Evolutionary conservation across 2,888 invertebrate genomes (phyloP), one percentile per base, ranked within the genome.

Genomic region (Drosophila borealis): DNA sequence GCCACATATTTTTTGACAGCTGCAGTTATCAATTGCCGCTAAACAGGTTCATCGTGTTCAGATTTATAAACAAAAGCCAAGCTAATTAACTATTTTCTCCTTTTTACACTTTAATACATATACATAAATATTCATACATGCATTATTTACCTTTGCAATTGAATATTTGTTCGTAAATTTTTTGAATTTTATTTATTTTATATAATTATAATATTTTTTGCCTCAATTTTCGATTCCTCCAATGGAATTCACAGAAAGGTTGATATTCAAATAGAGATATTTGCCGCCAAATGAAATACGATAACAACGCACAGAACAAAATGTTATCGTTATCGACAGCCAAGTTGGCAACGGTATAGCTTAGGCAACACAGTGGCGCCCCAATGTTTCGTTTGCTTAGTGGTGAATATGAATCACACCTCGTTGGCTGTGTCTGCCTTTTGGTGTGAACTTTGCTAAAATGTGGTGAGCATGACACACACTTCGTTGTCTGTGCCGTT

Each of bases 281-380:
- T 10, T 56, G 11, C 50, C 65, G 76, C 46, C 54, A 45, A 49
- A 9, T 9, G 0, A 6, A 36, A 14, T 14, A 4, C 29, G 25
- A 44, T 49, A 41, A n/a, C 2, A 39, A 17, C 21, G 36, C n/a
- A 17, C 29, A 2, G 4, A 2, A 1, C 2, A 9, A 4, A 0
- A 3, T 36, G 0, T 17, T 55, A 75, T 55, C 61, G 70, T n/a
- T 2, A 25, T 9, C 2, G 1, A 6, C 2, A 4, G 3, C 3
- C 9, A 14, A 10, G n/a, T 17, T 74, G 68, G 54, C 71, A 71
- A 51, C 59, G 41, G 45, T 13, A n/a, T 11, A 14, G 1, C 6
- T 10, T n/a, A 3, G 2, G 2, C 19, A 11, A 14, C 44, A 42
- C 37, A n/a, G 45, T 34, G 25, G 73, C 73, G 73, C 50, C 13